Evolutionary conservation across 2,113 vertebrate species (phyloP).

Genomic region (Chiloscyllium plagiosum): DNA sequence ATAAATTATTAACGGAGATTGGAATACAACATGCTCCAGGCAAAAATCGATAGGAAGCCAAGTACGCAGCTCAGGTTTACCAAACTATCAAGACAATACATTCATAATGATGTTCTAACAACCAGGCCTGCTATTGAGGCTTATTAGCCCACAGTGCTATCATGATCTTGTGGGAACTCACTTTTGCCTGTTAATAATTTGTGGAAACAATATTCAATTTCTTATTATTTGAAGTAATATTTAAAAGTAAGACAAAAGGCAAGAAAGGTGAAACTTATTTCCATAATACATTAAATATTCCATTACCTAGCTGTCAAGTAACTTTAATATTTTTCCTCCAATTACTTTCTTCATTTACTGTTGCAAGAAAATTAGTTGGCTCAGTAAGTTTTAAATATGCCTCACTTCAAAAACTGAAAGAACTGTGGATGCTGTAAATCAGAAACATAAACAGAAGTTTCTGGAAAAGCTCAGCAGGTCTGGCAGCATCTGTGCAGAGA

Average conservation of each 20-base stretch:
- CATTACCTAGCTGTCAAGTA: not conserved
- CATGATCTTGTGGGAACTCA: not conserved
- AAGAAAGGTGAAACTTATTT: slow-evolving; percentile 10
- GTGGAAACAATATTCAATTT: not conserved
- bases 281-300: not conserved
- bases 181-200: not conserved
- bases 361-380: not conserved
- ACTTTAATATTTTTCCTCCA: not conserved
- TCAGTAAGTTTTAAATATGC: not conserved
- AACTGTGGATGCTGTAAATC: too few relatives aligned
- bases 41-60: not conserved
- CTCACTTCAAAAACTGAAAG: not conserved
- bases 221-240: not conserved
- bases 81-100: not conserved
- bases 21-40: not conserved
- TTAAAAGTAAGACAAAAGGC: not conserved
- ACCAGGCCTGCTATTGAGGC: not conserved
- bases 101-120: not conserved
- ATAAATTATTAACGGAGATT: slow-evolving; percentile 15
- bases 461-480: too few relatives aligned
- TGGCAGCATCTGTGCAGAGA: too few relatives aligned
- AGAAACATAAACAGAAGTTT: too few relatives aligned
- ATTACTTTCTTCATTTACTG: not conserved
- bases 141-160: not conserved
- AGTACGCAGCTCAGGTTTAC: not conserved